phyloP scores from a whole-genome alignment of 2,888 invertebrate species.

The Cantharis rustica region DNA sequence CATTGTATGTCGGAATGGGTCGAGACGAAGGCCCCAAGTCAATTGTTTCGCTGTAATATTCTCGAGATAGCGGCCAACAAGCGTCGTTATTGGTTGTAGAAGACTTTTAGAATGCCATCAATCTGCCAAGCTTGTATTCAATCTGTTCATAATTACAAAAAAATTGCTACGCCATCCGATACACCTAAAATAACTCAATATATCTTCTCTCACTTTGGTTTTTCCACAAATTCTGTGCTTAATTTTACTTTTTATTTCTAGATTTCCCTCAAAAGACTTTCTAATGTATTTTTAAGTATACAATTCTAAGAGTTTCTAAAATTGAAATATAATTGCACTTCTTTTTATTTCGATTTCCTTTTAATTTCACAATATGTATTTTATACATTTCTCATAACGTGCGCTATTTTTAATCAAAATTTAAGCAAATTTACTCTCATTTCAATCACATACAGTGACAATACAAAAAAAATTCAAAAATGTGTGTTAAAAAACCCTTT shows the following conservation, averaged over 20 bases:
- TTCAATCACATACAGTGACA: not conserved
- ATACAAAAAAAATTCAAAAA: not conserved
- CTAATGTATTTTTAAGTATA: not conserved
- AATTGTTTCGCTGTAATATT: slow-evolving; percentile 29
- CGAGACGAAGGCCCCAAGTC: slow-evolving; percentile 25
- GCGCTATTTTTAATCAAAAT: not conserved
- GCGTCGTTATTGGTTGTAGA: slow-evolving; percentile 43
- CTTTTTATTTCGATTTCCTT: not conserved
- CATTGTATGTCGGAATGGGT: slow-evolving; percentile 28
- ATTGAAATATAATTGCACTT: not conserved
- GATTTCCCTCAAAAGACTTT: not conserved
- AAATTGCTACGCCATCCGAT: slow-evolving; percentile 37
- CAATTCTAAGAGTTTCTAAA: not conserved
- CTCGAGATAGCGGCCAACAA: slow-evolving; percentile 25
- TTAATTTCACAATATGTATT: not conserved
- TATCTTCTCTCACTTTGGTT: slow-evolving; percentile 33
- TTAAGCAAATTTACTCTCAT: not conserved
- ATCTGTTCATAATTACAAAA: slow-evolving; percentile 47
- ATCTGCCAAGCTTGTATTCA: slow-evolving; percentile 41
- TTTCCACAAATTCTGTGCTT: slow-evolving; percentile 1
- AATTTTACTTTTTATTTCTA: not conserved
- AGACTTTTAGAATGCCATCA: slow-evolving; percentile 47
- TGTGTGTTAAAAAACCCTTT: not conserved
- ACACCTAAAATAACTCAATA: slow-evolving; percentile 38
- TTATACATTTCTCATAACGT: not conserved